Evolutionary conservation across 1,140 invertebrate species (phyloP), one percentile per base, ranked within the genome.

Genomic region (Epicauta chinensis): DNA sequence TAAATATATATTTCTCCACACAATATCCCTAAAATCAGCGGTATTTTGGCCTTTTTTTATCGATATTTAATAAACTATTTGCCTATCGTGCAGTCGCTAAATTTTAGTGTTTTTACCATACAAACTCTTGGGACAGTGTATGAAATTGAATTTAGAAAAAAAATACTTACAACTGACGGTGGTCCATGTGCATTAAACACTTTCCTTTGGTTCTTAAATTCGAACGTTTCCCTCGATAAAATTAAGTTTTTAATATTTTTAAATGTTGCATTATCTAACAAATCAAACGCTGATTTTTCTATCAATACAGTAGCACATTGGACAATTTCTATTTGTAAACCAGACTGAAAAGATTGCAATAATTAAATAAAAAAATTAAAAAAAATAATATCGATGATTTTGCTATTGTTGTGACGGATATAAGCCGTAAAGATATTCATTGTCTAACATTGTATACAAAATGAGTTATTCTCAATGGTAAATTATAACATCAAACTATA

Each of bases 221-320:
- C 76, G 64, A 86, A 86, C 0, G 82, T 74, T 29, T 77, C 77
- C 35, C 74, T 73, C 4, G 73, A 71, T 4, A 84, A 67, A 15
- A 75, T 68, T 11, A 85, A 62, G 1, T 71, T 64, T 1, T 67
- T 63, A 1, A 83, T 75, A 32, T 83, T 75, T 42, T 62, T 73
- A 40, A 84, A 73, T 31, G 65, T 74, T 59, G 83, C 75, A 51
- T 75, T 74, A 12, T 80, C 68, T 9, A 84, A 69, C 74, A 80
- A 80, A 7, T 79, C 81, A 53, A 86, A 85, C 0, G 82, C 77
- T 32, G 75, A 71, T 9, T 76, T 73, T 47, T 80, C 78, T 31
- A 85, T 73, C 2, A 72, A 68, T 2, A 84, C 81, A 51, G 74
- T 66, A 32, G 68, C 70, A 62, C 78, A 80, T 41, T 74, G 67